These are phyloP conservation scores for Oxyura jamaicensis DNA, from an alignment of 2,113 vertebrate species.

Conservation along the genomic window DNA sequence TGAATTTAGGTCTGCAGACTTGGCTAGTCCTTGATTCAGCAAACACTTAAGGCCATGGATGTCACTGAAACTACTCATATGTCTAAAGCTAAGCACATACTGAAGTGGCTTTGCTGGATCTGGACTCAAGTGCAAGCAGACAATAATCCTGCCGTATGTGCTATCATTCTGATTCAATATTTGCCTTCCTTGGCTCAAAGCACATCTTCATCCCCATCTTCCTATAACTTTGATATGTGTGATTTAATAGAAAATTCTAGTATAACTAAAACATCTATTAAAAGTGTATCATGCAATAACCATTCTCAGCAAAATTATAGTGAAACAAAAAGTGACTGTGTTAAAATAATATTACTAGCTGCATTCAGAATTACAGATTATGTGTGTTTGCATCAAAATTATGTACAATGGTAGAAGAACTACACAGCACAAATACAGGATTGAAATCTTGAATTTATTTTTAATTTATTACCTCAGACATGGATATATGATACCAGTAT, in stretches of 20 bases:
- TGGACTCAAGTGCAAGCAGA: conserved; percentile 18
- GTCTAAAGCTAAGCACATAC: conserved; percentile 46
- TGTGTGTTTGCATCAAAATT: conserved; percentile 62
- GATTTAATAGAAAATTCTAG: conserved; percentile 61
- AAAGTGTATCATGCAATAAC: conserved; percentile 71
- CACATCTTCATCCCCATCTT: conserved; percentile 64
- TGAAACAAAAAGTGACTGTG: conserved; percentile 55
- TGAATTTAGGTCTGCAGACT: conserved; percentile 8
- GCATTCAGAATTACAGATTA: conserved; percentile 40
- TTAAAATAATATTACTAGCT: conserved; percentile 51
- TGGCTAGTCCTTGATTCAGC: conserved; percentile 54
- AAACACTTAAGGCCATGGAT: conserved; percentile 18
- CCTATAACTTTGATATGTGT: conserved; percentile 52
- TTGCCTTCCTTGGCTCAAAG: conserved; percentile 65
- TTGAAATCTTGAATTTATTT: conserved; percentile 68
- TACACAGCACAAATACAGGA: conserved; percentile 66
- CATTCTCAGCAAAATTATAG: conserved; percentile 62
- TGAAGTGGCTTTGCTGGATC: conserved; percentile 48
- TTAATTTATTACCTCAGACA: conserved; percentile 81
- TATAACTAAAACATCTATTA: conserved; percentile 56
- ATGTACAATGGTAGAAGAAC: conserved; percentile 60
- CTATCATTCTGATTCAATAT: conserved; percentile 4
- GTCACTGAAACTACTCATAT: background rate
- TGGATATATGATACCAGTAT: conserved; percentile 65
- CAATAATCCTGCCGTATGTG: conserved; percentile 27